phyloP scores from a whole-genome alignment of 2,797 vertebrate species.

The Pachyuromys duprasi region DNA sequence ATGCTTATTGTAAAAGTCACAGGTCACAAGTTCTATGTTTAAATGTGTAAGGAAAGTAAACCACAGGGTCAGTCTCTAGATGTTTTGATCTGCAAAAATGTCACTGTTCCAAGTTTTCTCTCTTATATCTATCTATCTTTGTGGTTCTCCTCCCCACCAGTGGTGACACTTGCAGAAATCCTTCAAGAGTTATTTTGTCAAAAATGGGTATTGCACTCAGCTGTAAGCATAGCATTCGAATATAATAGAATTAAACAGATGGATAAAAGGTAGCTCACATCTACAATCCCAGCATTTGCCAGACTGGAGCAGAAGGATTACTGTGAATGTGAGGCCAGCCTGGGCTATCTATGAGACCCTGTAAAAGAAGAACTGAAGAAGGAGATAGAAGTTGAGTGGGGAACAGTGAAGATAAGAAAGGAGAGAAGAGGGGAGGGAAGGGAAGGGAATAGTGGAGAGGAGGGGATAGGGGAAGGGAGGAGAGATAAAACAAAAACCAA shows the following conservation, averaged over 20 bases:
- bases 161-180: neutral
- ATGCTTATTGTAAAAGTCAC: neutral
- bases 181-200: neutral
- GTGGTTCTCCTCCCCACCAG: neutral
- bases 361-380: neutral
- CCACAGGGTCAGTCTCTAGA: neutral
- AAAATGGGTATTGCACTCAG: neutral
- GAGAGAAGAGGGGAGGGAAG: neutral
- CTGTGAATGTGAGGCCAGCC: neutral
- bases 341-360: neutral
- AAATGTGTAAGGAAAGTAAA: neutral
- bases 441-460: neutral
- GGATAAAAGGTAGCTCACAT: neutral
- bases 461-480: neutral
- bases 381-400: neutral
- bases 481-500: neutral
- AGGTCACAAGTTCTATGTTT: neutral
- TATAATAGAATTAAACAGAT: neutral
- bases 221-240: neutral
- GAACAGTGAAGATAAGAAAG: neutral
- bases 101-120: neutral
- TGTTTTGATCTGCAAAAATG: neutral
- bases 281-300: neutral
- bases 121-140: neutral
- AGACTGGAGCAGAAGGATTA: neutral